Evolutionary conservation across 2,888 invertebrate species (phyloP).

Genomic region (Eupithecia subfuscata): DNA sequence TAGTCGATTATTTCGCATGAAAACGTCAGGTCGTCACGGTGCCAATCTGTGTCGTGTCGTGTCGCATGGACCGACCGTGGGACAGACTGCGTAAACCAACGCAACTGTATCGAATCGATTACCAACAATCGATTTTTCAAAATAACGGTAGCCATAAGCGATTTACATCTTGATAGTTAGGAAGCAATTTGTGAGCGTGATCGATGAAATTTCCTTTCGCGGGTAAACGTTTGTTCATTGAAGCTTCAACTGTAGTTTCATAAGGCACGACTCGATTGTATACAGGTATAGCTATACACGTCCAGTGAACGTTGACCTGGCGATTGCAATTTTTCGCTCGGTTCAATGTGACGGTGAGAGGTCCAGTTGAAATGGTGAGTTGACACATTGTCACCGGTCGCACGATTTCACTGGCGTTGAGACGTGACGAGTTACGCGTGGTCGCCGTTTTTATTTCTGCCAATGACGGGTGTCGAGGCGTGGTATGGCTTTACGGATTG

Average conservation of each 20-base stretch:
- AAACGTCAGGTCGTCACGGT: conserved; percentile 61
- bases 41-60: conserved; percentile 44
- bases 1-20: conserved; percentile 66
- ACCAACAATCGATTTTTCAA: conserved; percentile 79
- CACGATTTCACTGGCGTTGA: conserved; percentile 81
- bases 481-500: conserved; percentile 73
- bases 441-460: conserved; percentile 84
- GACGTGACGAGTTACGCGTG: conserved; percentile 83
- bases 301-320: conserved; percentile 61
- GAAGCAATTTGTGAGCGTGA: conserved; percentile 80
- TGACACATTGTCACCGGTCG: conserved; percentile 81
- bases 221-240: conserved; percentile 78
- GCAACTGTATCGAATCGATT: conserved; percentile 80
- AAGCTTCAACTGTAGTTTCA: conserved; percentile 81
- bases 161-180: conserved; percentile 81
- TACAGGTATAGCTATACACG: conserved; percentile 44
- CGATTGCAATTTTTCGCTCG: conserved; percentile 38
- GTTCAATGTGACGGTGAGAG: conserved; percentile 38
- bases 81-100: conserved; percentile 76
- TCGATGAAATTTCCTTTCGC: conserved; percentile 80
- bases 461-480: conserved; percentile 84
- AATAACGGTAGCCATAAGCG: conserved; percentile 79
- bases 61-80: conserved; percentile 68
- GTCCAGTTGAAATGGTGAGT: conserved; percentile 46
- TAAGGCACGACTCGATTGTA: conserved; percentile 76